These are phyloP conservation scores for Lepus timidus DNA, from an alignment of 2,113 vertebrate genomes.

Conservation along the genomic window DNA sequence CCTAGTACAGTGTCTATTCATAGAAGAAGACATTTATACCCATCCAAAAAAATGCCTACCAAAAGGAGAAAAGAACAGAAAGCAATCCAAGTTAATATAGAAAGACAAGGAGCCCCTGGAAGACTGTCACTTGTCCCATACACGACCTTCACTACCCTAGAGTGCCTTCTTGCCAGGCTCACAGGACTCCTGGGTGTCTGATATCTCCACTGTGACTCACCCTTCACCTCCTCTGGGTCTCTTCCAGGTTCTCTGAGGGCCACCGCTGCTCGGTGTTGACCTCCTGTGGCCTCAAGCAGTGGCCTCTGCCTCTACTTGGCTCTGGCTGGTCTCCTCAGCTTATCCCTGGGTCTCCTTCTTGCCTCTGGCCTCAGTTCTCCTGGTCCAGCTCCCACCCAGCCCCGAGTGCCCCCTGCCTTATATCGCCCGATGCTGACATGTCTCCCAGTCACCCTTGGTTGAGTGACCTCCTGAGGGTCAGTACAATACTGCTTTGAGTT, in stretches of 20 bases:
- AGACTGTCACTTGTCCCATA: not conserved
- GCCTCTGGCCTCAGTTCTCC: constrained; percentile 8
- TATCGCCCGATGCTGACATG: not conserved
- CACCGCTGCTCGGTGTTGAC: not conserved
- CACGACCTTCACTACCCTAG: not conserved
- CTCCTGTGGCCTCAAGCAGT: not conserved
- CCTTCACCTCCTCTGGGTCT: constrained; percentile 31
- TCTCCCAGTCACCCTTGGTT: constrained; percentile 31
- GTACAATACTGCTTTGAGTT: constrained; percentile 21
- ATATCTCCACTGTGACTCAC: not conserved
- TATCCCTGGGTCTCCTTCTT: constrained; percentile 18
- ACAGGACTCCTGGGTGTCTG: not conserved
- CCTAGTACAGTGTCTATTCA: constrained; percentile 22
- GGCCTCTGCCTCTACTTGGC: constrained; percentile 55
- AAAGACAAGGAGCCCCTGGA: not conserved
- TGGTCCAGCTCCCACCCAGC: not conserved
- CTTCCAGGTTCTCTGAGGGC: constrained; percentile 4
- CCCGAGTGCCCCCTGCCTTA: not conserved
- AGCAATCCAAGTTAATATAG: not conserved
- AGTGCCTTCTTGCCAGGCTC: not conserved
- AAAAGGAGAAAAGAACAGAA: not conserved
- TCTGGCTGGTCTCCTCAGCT: constrained; percentile 32
- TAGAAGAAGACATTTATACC: not conserved
- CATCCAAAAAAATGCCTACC: not conserved
- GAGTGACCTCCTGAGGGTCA: constrained; percentile 19